Percentiles rank a stretch among this genome's conserved stretches.
Evolutionary conservation across 37 sponge, comb jelly and placozoan genomes (phyloP).

Genomic region (Theonella swinhoei): DNA sequence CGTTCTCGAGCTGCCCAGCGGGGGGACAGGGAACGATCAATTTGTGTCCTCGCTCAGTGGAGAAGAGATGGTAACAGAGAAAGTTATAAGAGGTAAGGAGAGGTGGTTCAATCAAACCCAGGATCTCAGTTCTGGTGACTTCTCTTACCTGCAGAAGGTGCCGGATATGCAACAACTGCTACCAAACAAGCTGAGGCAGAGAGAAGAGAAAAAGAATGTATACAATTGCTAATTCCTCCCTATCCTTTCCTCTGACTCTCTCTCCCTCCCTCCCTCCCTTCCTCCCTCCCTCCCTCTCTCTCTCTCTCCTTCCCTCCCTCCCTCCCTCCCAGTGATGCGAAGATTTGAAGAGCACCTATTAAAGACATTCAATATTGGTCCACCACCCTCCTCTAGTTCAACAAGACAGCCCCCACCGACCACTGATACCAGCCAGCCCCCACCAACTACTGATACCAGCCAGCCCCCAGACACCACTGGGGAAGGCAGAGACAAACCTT

Average conservation of each 20-base stretch:
- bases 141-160: constrained; percentile 53
- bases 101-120: neutral
- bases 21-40: constrained; percentile 34
- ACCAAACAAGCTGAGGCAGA: constrained; percentile 46
- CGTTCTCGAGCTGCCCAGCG: constrained; percentile 42
- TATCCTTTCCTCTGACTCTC: neutral
- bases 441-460: too few species aligned
- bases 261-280: neutral
- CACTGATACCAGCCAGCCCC: too few species aligned
- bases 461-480: too few species aligned
- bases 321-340: neutral
- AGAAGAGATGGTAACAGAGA: constrained; percentile 41
- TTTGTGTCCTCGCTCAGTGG: constrained; percentile 45
- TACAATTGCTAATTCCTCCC: neutral
- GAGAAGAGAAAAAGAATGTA: constrained; percentile 54
- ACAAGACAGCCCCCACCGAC: too few species aligned
- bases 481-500: too few species aligned
- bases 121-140: neutral
- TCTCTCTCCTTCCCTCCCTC: neutral
- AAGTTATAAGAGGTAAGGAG: constrained; percentile 63
- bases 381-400: neutral
- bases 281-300: neutral
- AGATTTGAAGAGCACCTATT: neutral
- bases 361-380: neutral
- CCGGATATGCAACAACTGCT: constrained; percentile 78